These are phyloP conservation scores for Lutjanus erythropterus DNA, from an alignment of 2,113 vertebrate genomes.

Conservation along the genomic window DNA sequence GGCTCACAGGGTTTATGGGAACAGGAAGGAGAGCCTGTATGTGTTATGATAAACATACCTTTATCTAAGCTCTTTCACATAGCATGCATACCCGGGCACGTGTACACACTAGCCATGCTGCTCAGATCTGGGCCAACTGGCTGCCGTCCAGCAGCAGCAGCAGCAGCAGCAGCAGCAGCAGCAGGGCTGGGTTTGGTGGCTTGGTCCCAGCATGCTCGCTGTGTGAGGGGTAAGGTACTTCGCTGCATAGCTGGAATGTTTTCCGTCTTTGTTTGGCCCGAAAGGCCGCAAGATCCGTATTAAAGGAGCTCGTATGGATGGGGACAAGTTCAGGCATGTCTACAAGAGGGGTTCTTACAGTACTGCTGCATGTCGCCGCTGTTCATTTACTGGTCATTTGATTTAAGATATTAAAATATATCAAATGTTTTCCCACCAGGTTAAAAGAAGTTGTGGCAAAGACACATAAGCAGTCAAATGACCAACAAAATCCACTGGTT, in stretches of 20 bases:
- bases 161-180: constrained; percentile 65
- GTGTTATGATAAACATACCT: constrained; percentile 51
- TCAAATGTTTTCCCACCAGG: no score
- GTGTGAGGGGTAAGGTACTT: constrained; percentile 70
- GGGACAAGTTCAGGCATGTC: constrained; percentile 67
- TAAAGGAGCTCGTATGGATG: constrained; percentile 45
- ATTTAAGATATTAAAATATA: constrained; percentile 5
- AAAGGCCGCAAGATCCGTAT: constrained; percentile 53
- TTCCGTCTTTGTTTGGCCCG: constrained; percentile 66
- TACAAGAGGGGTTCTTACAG: constrained; percentile 28
- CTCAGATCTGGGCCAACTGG: constrained; percentile 65
- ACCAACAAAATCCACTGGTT: neutral
- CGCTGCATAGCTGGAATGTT: constrained; percentile 81
- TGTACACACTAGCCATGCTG: constrained; percentile 66
- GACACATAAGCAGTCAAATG: no score
- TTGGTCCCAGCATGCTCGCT: constrained; percentile 65
- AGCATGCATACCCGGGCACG: constrained; percentile 57
- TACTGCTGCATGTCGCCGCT: neutral
- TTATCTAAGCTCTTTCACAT: constrained; percentile 56
- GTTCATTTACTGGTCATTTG: neutral
- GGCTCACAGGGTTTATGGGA: neutral
- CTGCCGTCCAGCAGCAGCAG: constrained; percentile 59
- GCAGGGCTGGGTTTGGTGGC: constrained; percentile 57
- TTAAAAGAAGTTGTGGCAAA: no score
- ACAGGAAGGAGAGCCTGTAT: constrained; percentile 1